Evolutionary conservation across 2,888 invertebrate species (phyloP).

Genomic region (Callyntrura sp.): DNA sequence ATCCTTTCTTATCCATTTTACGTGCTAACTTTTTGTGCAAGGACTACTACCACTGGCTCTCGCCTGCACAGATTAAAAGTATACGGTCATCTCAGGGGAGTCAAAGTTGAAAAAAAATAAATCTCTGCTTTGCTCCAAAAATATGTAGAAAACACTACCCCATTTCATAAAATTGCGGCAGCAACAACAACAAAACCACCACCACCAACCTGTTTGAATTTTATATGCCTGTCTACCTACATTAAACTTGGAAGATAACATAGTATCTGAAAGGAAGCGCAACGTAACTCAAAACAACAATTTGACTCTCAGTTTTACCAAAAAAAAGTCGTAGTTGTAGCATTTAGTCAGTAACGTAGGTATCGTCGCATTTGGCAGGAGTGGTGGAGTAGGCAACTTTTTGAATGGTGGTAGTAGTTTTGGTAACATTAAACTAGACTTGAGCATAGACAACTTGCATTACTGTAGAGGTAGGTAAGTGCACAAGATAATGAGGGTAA

Average conservation of each 20-base stretch:
- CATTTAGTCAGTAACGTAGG: neutral
- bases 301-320: neutral
- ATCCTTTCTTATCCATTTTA: too few relatives aligned
- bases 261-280: neutral
- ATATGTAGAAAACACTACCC: neutral
- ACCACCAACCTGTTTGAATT: slow-evolving; percentile 47
- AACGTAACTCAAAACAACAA: neutral
- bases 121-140: too few relatives aligned
- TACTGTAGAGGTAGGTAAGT: slow-evolving; percentile 53
- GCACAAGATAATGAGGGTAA: slow-evolving; percentile 48
- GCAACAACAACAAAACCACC: too few relatives aligned
- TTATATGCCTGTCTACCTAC: neutral
- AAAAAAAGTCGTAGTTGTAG: neutral
- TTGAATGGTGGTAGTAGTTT: neutral
- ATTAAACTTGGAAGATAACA: neutral
- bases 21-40: too few relatives aligned
- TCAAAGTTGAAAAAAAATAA: too few relatives aligned
- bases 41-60: too few relatives aligned
- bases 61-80: too few relatives aligned
- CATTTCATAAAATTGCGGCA: neutral
- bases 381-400: neutral
- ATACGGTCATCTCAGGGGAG: too few relatives aligned
- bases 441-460: slow-evolving; percentile 11
- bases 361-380: neutral
- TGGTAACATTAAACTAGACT: slow-evolving; percentile 4